phyloP scores from a whole-genome alignment of 1,140 invertebrate species.

The Brachionus angularis region DNA sequence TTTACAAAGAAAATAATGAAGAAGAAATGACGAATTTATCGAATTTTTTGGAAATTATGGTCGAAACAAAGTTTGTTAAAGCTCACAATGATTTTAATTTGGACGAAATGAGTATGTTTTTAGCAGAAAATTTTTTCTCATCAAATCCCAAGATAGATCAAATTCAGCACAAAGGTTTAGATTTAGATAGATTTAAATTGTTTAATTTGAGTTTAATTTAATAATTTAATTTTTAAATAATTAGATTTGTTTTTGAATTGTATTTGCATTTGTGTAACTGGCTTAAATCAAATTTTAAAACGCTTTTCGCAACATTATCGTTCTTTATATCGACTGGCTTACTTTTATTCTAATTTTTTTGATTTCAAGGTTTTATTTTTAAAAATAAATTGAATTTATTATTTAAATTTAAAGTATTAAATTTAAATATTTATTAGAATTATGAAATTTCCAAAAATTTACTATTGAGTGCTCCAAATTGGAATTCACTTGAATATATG shows the following conservation, averaged over 20 bases:
- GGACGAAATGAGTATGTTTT: conserved; percentile 27
- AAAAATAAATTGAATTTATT: neutral
- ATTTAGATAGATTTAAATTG: too few species aligned
- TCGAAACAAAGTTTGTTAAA: conserved; percentile 18
- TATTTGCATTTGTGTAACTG: conserved; percentile 29
- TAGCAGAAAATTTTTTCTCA: conserved; percentile 23
- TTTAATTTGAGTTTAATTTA: too few species aligned
- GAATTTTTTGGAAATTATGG: conserved; percentile 32
- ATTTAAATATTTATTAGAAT: neutral
- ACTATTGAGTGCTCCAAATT: neutral
- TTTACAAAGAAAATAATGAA: neutral
- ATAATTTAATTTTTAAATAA: neutral
- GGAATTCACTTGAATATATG: conserved; percentile 17
- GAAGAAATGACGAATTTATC: neutral
- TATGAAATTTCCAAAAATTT: conserved; percentile 21
- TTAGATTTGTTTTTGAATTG: conserved; percentile 37
- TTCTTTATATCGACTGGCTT: conserved; percentile 22
- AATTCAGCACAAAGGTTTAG: conserved; percentile 30
- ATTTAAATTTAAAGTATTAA: neutral
- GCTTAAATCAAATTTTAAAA: conserved; percentile 32
- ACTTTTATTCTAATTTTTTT: conserved; percentile 36
- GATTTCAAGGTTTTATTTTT: neutral
- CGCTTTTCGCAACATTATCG: conserved; percentile 39
- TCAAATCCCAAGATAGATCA: neutral
- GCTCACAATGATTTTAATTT: conserved; percentile 37